These are phyloP conservation scores for Silurus lanzhouensis DNA, from an alignment of 2,797 vertebrate genomes.

Conservation along the genomic window DNA sequence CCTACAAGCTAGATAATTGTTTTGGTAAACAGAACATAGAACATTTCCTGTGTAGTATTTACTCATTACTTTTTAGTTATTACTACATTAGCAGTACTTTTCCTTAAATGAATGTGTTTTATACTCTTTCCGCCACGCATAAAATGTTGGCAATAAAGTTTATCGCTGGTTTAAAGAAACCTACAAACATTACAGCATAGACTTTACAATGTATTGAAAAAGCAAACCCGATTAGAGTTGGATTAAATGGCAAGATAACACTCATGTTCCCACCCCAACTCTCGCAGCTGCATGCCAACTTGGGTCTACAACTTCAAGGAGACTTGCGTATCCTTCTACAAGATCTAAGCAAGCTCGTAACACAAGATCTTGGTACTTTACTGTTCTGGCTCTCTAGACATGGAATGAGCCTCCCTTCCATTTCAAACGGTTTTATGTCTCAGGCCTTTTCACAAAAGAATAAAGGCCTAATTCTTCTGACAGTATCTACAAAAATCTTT, in stretches of 20 bases:
- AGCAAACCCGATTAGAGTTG: too few species aligned
- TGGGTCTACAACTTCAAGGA: not conserved
- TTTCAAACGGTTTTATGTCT: not conserved
- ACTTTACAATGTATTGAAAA: not conserved
- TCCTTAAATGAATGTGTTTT: too few species aligned
- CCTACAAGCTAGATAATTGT: too few species aligned
- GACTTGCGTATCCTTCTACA: not conserved
- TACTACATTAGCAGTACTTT: not conserved
- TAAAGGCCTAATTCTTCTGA: not conserved
- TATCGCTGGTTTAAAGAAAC: not conserved
- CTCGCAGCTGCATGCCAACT: not conserved
- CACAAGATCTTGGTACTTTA: not conserved
- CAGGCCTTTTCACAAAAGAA: not conserved
- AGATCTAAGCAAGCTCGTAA: constrained; percentile 8
- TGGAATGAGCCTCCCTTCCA: not conserved
- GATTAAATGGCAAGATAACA: not conserved
- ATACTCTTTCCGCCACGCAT: not conserved
- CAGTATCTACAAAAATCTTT: not conserved
- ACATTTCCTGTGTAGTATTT: not conserved
- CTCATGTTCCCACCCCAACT: not conserved
- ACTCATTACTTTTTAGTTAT: too few species aligned
- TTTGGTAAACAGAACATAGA: not conserved
- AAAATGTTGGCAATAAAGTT: not conserved
- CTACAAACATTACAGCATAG: not conserved
- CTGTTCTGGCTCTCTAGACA: not conserved